Evolutionary conservation across 2,113 vertebrate genomes (phyloP).

Genomic region (Apeltes quadracus): DNA sequence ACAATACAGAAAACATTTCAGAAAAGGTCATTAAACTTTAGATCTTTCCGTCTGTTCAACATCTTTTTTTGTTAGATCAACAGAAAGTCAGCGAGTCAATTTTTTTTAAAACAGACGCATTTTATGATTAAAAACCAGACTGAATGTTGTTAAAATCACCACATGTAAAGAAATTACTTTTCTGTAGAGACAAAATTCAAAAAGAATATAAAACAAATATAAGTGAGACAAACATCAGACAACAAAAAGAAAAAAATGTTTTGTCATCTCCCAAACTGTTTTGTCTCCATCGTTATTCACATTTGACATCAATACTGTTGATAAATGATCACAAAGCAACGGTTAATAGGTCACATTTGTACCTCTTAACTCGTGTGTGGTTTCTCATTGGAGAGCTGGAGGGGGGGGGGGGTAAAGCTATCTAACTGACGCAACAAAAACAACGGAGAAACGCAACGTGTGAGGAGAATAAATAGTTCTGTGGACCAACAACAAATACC

Average conservation of each 20-base stretch:
- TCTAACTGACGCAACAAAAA: slow-evolving; percentile 37
- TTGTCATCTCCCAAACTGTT: slow-evolving; percentile 69
- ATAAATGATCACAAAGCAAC: slow-evolving; percentile 80
- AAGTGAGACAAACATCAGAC: slow-evolving; percentile 71
- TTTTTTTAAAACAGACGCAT: slow-evolving; percentile 78
- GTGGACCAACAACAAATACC: slow-evolving; percentile 62
- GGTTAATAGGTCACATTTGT: slow-evolving; percentile 63
- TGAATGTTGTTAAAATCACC: slow-evolving; percentile 74
- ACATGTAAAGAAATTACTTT: slow-evolving; percentile 79
- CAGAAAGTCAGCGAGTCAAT: slow-evolving; percentile 12
- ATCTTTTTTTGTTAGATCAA: not conserved
- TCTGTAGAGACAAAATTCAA: slow-evolving; percentile 77
- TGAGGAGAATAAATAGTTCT: slow-evolving; percentile 53
- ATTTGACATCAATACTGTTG: slow-evolving; percentile 82
- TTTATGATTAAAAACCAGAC: slow-evolving; percentile 84
- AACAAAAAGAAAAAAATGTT: slow-evolving; percentile 57
- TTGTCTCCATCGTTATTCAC: slow-evolving; percentile 77
- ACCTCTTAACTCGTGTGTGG: slow-evolving; percentile 71
- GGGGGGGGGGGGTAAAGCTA: slow-evolving; percentile 12
- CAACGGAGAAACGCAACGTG: slow-evolving; percentile 46
- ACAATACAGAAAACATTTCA: not conserved
- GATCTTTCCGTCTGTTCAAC: not conserved
- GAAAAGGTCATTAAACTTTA: too few relatives aligned
- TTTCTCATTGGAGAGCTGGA: too few relatives aligned
- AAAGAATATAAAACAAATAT: slow-evolving; percentile 77